Evolutionary conservation across 1,140 invertebrate species (phyloP).

Genomic region (Mamestra configurata): DNA sequence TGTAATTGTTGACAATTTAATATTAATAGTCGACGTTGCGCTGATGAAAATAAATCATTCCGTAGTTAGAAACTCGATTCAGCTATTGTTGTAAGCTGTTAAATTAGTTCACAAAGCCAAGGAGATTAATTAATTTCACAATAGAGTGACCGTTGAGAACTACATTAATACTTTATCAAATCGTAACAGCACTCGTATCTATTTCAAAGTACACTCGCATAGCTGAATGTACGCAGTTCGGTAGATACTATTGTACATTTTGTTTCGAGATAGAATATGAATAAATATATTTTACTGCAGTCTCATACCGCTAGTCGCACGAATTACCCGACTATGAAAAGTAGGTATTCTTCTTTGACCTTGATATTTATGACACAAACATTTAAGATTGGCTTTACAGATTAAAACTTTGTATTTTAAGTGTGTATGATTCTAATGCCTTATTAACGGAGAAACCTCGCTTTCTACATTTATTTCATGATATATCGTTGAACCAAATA

Average conservation of each 20-base stretch:
- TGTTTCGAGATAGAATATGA: slow-evolving; percentile 52
- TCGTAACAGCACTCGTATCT: slow-evolving; percentile 46
- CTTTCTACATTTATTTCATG: neutral
- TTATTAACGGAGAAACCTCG: neutral
- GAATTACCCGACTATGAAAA: slow-evolving; percentile 56
- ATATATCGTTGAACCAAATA: neutral
- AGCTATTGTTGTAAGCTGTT: slow-evolving; percentile 36
- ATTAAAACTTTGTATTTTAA: slow-evolving; percentile 53
- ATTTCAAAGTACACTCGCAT: slow-evolving; percentile 51
- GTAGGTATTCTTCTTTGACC: slow-evolving; percentile 59
- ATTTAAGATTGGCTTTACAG: slow-evolving; percentile 56
- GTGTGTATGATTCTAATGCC: slow-evolving; percentile 2
- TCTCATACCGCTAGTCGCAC: slow-evolving; percentile 51
- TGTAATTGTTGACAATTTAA: slow-evolving; percentile 46
- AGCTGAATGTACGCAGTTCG: slow-evolving; percentile 36
- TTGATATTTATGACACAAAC: slow-evolving; percentile 69
- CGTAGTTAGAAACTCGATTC: neutral
- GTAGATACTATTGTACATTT: slow-evolving; percentile 47
- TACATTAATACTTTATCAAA: slow-evolving; percentile 56
- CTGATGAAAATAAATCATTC: slow-evolving; percentile 37
- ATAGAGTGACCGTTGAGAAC: slow-evolving; percentile 36
- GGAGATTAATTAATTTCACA: slow-evolving; percentile 44
- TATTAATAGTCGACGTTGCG: neutral
- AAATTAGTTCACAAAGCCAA: slow-evolving; percentile 32
- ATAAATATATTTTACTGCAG: slow-evolving; percentile 50